phyloP scores from a whole-genome alignment of 1,140 invertebrate genomes.

The Trachelipus rathkii region DNA sequence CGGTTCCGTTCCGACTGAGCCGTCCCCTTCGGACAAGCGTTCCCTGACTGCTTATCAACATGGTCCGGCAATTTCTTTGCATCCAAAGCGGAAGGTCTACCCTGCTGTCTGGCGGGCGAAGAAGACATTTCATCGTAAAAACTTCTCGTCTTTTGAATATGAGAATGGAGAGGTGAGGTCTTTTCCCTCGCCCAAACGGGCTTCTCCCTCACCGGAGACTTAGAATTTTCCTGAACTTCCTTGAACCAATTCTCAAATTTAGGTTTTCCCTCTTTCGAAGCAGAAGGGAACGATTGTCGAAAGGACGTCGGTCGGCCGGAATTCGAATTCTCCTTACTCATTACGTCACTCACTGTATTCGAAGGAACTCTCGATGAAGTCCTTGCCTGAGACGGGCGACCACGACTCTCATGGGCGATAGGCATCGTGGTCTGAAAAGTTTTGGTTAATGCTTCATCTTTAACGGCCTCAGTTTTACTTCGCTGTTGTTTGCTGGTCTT shows the following conservation, averaged over 20 bases:
- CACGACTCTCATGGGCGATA: neutral
- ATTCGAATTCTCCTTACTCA: neutral
- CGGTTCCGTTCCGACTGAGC: neutral
- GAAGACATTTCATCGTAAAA: neutral
- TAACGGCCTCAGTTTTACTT: too few relatives aligned
- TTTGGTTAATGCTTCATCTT: neutral
- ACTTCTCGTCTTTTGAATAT: neutral
- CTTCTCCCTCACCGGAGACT: neutral
- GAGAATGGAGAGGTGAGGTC: neutral
- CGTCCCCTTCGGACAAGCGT: neutral
- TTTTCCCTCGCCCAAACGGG: conserved; percentile 1
- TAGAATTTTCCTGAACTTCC: neutral
- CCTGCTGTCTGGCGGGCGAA: neutral
- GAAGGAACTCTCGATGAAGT: neutral
- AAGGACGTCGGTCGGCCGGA: neutral
- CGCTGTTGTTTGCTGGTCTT: too few relatives aligned
- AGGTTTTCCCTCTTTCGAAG: neutral
- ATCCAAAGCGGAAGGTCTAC: neutral
- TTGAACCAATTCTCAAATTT: neutral
- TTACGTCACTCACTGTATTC: neutral
- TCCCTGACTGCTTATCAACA: too few relatives aligned
- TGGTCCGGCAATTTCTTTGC: neutral
- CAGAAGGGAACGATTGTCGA: neutral
- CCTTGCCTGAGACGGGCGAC: neutral
- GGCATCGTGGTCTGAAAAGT: neutral